Evolutionary conservation across 2,113 vertebrate genomes (phyloP), one percentile per base, ranked within the genome.

Genomic region (Cottus gobio): DNA sequence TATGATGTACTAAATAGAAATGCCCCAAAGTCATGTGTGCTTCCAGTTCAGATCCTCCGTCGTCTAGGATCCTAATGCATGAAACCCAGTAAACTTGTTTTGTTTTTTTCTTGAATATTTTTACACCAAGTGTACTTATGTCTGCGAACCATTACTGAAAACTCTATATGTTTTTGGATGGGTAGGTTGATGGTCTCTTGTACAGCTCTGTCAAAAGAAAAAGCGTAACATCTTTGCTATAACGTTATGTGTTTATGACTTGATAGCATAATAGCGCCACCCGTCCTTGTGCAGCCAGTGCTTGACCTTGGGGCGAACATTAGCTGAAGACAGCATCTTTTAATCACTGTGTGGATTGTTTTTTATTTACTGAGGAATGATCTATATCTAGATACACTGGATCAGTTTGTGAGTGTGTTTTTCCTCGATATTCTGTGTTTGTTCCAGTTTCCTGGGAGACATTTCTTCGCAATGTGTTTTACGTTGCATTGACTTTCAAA

Each of bases 41-140:
- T 94, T 93, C 92, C 93, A 91, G 56, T 87, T 90, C 54, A 46
- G 78, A 86, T 92, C 82, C 85, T 89, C 60, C 84, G 69, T 91
- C 75, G 77, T 91, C 75, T 24, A 61, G 90, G 91, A 90, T 91
- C 90, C 48, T 81, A 85, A 89, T 92, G 93, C 93, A 94, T 94
- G 93, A 92, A 84, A 89, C 70, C 87, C 85, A 64, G 78, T 90
- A 39, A 90, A 84, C 63, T 66, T 75, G 77, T 91, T 34, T 34
- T 60, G 37, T 46, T 63, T 4, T 69, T 58, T 46, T 56, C 30
- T 70, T 76, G 39, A 85, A 71, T 74, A 81, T 92, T 87, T 88
- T 87, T 52, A 90, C 92, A 93, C 92, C 83, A 94, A 94, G 93
- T 93, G 92, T 93, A 93, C 91, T 93, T 94, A 94, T 65, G 87